Evolutionary conservation across 2,113 vertebrate species (phyloP).

Genomic region (Mixornis gularis): DNA sequence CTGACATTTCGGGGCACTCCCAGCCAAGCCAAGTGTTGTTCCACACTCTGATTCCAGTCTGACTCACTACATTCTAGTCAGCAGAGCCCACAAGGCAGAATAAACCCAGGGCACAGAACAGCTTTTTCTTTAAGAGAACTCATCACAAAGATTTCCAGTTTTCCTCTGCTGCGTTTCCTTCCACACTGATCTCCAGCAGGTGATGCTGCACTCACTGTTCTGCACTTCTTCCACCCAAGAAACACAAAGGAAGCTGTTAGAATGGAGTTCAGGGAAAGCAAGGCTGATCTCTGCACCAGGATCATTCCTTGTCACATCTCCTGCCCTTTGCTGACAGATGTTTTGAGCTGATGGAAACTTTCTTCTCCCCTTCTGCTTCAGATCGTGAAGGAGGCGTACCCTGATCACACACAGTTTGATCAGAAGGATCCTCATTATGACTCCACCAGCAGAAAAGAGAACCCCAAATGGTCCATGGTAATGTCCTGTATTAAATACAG

Average conservation of each 20-base stretch:
- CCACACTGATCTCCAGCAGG: not conserved
- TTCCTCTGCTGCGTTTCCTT: not conserved
- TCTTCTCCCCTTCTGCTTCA: constrained; percentile 51
- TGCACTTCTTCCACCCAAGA: not conserved
- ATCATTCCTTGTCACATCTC: not conserved
- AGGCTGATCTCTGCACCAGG: not conserved
- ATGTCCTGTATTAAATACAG: not conserved
- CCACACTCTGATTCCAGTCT: not conserved
- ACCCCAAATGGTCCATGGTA: constrained; percentile 97
- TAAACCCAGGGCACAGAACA: not conserved
- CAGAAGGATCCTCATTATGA: constrained; percentile 87
- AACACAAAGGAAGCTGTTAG: not conserved
- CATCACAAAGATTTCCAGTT: not conserved
- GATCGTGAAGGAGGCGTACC: constrained; percentile 91
- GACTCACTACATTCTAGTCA: not conserved
- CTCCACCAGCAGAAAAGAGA: constrained; percentile 82
- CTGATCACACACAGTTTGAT: constrained; percentile 97
- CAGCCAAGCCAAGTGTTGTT: not conserved
- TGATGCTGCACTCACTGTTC: not conserved
- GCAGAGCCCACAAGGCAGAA: not conserved
- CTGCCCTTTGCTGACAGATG: not conserved
- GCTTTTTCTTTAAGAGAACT: not conserved
- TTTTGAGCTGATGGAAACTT: not conserved
- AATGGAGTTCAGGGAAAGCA: not conserved
- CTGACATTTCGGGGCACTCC: not conserved